Conservation (phyloP, 2,888 invertebrate genomes). For the Tenthredo amoena region DNA sequence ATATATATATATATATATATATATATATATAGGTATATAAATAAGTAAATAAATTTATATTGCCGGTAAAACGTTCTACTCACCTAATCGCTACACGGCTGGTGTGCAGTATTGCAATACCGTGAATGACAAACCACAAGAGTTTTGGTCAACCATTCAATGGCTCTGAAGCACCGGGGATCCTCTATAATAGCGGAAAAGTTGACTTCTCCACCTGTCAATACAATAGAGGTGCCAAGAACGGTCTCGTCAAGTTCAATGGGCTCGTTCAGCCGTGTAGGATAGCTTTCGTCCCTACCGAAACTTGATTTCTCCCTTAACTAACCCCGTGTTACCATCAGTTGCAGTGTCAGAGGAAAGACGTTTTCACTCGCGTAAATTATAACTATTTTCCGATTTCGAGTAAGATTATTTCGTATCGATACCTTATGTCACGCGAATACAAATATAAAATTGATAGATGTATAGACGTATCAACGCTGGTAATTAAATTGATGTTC, state of each 20-base stretch:
- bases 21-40: not conserved
- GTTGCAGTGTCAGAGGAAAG: not conserved
- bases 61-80: not conserved
- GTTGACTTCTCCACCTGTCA: conserved; percentile 40
- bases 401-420: not conserved
- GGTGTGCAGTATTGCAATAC: conserved; percentile 19
- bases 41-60: conserved; percentile 27
- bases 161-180: not conserved
- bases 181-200: conserved; percentile 30
- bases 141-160: conserved; percentile 20
- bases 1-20: not conserved
- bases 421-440: not conserved
- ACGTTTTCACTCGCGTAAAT: conserved; percentile 5
- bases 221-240: conserved; percentile 23
- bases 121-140: conserved; percentile 21
- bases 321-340: conserved; percentile 13
- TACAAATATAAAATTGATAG: not conserved
- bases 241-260: conserved; percentile 39
- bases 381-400: not conserved
- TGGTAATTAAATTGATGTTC: not conserved
- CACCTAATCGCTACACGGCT: not conserved
- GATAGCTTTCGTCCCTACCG: not conserved
- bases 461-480: not conserved
- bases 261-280: conserved; percentile 11
- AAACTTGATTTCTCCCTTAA: conserved; percentile 25